phyloP scores from a whole-genome alignment of 1,140 invertebrate genomes.

The Penaeus japonicus region DNA sequence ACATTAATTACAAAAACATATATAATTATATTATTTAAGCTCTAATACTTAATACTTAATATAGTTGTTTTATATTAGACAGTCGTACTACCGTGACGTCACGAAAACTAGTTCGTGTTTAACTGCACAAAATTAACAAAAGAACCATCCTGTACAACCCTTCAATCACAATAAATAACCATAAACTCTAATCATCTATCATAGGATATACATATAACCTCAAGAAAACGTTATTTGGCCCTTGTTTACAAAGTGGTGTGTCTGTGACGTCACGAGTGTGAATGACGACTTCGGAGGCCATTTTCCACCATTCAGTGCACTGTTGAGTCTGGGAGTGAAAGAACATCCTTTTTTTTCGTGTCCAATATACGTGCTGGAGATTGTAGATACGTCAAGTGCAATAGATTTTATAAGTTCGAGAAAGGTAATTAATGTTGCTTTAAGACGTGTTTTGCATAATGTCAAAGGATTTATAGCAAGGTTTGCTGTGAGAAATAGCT shows the following conservation, averaged over 20 bases:
- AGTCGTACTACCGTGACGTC: conserved; percentile 3
- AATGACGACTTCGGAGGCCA: neutral
- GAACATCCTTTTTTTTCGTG: neutral
- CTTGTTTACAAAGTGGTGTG: neutral
- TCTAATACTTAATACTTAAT: neutral
- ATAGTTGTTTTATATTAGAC: neutral
- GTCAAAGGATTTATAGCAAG: too few species aligned
- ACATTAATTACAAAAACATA: neutral
- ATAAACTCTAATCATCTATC: too few species aligned
- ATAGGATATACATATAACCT: too few species aligned
- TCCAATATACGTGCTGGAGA: too few species aligned
- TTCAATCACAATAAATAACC: too few species aligned
- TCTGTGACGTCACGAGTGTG: conserved; percentile 8
- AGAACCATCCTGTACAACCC: too few species aligned
- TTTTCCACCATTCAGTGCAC: conserved; percentile 16
- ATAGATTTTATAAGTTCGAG: too few species aligned
- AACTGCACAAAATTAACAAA: too few species aligned
- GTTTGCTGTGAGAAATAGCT: neutral
- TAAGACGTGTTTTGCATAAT: too few species aligned
- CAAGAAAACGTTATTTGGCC: neutral
- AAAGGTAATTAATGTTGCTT: too few species aligned
- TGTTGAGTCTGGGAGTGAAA: neutral
- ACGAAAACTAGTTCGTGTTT: conserved; percentile 22
- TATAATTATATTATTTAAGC: neutral
- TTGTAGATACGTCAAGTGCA: too few species aligned